Evolutionary conservation across 2,888 invertebrate species (phyloP), one percentile per base, ranked within the genome.

Genomic region (Agriopis leucophaearia): DNA sequence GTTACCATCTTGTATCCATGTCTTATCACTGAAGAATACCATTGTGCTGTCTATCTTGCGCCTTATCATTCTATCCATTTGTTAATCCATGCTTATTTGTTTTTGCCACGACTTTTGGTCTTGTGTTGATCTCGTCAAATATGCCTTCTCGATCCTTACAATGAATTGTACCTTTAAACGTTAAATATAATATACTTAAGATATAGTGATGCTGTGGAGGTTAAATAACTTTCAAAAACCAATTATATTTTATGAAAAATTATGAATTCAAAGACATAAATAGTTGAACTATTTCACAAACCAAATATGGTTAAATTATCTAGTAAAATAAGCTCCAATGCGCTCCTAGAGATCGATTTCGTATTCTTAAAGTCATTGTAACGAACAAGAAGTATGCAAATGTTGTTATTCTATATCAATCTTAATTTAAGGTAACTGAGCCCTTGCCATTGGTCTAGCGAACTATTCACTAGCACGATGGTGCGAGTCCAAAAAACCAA

Each of bases 361-460:
- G 59, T 55, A 42, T 57, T 58, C 15, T 47, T 48, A 65, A 59
- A 51, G 47, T 64, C 60, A 60, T 60, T 60, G 13, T 70, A 66
- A 64, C 61, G 45, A 70, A 42, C 70, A 66, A 66, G 70, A 64
- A 66, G 70, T 70, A 61, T 56, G 54, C 70, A 70, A 66, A 70
- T 66, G 70, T 69, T 69, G 66, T 69, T 69, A 60, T 66, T 57
- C 15, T 70, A 70, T 66, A 70, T 70, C 70, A 70, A 63, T 66
- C 50, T 66, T 70, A 70, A 60, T 60, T 70, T 70, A 70, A 64
- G 66, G 68, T 69, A 56, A 59, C 18, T 51, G 64, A 35, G 35
- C 55, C 12, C 56, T 10, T 60, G 44, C 50, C 56, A 64, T 57
- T 52, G 64, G 50, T 35, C 38, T 18, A 68, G n/a, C 35, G 58